Conservation (phyloP, 2,113 vertebrate species). For the Protomyctophum bolini region DNA sequence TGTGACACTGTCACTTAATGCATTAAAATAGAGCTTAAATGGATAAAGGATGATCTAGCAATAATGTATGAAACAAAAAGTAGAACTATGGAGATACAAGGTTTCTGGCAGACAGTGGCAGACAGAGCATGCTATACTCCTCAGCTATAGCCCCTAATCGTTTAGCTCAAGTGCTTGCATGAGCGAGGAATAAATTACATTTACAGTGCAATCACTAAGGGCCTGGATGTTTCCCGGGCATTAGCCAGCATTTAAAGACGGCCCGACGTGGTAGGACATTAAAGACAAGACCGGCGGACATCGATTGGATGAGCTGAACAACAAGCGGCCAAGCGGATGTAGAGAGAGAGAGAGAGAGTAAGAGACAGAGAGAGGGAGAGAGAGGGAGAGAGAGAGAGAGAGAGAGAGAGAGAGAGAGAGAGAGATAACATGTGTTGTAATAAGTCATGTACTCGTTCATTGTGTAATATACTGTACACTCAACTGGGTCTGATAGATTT, state of each 20-base stretch:
- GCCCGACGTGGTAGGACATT: conserved; percentile 70
- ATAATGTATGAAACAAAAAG: too few relatives aligned
- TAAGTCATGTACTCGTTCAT: too few relatives aligned
- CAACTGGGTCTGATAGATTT: too few relatives aligned
- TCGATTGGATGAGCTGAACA: conserved; percentile 70
- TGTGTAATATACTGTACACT: too few relatives aligned
- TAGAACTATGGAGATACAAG: too few relatives aligned
- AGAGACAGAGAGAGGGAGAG: too few relatives aligned
- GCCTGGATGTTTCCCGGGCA: conserved; percentile 71
- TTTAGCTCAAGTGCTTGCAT: conserved; percentile 77
- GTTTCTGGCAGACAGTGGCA: too few relatives aligned
- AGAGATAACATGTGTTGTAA: too few relatives aligned
- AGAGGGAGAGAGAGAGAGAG: neutral
- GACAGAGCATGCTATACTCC: conserved; percentile 28
- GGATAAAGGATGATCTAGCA: too few relatives aligned
- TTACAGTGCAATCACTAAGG: conserved; percentile 74
- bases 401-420: conserved; percentile 39
- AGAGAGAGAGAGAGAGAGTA: conserved; percentile 46
- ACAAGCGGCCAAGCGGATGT: conserved; percentile 69
- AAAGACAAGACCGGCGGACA: conserved; percentile 73
- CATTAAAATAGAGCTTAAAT: too few relatives aligned
- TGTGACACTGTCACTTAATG: too few relatives aligned
- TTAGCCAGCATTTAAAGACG: conserved; percentile 75
- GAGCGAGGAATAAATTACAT: conserved; percentile 78
- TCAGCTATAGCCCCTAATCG: conserved; percentile 62